Base-by-base conservation (phyloP, 2,113 vertebrate genomes). In the Junco hyemalis region DNA sequence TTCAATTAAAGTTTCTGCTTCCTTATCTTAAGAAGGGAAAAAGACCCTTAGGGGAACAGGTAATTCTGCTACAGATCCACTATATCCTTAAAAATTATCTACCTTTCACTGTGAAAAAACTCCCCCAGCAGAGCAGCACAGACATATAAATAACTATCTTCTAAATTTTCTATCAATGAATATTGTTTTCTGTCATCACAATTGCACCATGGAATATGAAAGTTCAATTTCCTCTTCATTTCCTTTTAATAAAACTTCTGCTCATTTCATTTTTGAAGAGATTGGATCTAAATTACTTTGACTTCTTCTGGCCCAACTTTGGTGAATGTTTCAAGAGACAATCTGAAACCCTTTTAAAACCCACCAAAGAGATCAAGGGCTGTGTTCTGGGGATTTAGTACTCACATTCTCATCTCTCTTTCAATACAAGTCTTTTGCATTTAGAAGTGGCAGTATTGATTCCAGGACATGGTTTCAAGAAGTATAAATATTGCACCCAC, bases 191-290 rank as follows among this genome's bases (percentile, higher is more conserved):
- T 97, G 98, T 96, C 97, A 98, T 95, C 57, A 81, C 97, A 97
- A 98, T 97, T 98, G 95, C 87, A 97, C 96, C 97, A 97, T 97
- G 97, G 98, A 97, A 97, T 98, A 98, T 97, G 97, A 96, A 98
- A 97, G 93, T 98, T 98, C 98, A 98, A 98, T 98, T 98, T 98
- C 98, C 97, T 97, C 97, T 98, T 98, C 97, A 98, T 98, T 98
- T 98, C 97, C 97, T 98, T 97, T 98, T 98, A 98, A 98, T 98
- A 98, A 98, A 98, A 97, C 95, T 96, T 97, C 91, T 97, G 81
- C 97, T 98, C 96, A 97, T 97, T 98, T 98, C 97, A 97, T 98
- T 97, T 97, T 96, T 95, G 94, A 96, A 91, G 97, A 98, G 97
- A 98, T 98, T 98, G 97, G 95, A 98, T 98, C 97, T 98, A 98